Conservation (phyloP, 2,797 vertebrate genomes). For the Allobates femoralis region DNA sequence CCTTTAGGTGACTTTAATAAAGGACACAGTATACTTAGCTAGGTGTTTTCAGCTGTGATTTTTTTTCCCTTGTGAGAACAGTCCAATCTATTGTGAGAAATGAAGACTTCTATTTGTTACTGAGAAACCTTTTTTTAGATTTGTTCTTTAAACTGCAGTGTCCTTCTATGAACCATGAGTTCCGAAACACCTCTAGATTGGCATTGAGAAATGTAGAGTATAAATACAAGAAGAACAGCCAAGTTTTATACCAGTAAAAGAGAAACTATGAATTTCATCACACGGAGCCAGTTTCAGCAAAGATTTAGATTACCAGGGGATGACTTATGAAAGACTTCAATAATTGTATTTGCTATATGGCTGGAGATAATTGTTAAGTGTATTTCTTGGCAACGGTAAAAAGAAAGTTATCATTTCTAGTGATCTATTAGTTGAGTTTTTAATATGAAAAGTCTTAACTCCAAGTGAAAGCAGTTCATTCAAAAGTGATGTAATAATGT, state of each 20-base stretch:
- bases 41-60: background rate
- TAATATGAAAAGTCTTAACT: background rate
- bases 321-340: background rate
- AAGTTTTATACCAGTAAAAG: conserved; percentile 19
- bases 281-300: background rate
- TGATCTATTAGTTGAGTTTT: background rate
- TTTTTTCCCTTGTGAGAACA: conserved; percentile 1
- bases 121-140: conserved; percentile 12
- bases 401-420: background rate
- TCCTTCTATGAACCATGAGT: conserved; percentile 48
- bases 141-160: conserved; percentile 21
- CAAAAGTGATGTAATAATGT: background rate
- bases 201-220: conserved; percentile 35
- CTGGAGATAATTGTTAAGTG: conserved; percentile 46
- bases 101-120: background rate
- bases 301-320: conserved; percentile 31
- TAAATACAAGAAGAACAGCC: conserved; percentile 25
- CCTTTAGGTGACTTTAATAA: background rate
- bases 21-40: conserved; percentile 14
- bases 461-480: background rate
- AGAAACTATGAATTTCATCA: conserved; percentile 31
- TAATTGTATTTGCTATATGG: conserved; percentile 34
- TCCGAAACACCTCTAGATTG: conserved; percentile 29
- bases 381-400: conserved; percentile 16
- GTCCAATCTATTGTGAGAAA: conserved; percentile 14